Percentiles rank a stretch among this genome's conserved stretches.
These are phyloP conservation scores for Pomacea canaliculata DNA, from an alignment of 2,888 invertebrate species.

Conservation along the genomic window DNA sequence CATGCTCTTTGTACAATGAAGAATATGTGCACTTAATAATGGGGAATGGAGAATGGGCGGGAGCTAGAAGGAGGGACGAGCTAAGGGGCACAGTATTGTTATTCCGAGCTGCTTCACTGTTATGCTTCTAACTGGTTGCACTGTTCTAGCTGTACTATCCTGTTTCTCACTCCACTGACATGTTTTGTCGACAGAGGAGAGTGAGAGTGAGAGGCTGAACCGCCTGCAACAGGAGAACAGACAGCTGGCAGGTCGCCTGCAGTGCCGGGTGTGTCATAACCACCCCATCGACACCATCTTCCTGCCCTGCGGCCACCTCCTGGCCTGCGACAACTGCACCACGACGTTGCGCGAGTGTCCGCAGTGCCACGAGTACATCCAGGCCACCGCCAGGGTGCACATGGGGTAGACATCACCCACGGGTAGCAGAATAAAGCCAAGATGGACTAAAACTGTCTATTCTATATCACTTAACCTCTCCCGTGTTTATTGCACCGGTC, in stretches of 20 bases:
- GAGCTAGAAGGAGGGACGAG: no score
- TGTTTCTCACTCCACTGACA: no score
- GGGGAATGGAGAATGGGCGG: no score
- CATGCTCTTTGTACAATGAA: no score
- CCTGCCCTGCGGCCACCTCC: constrained; percentile 35
- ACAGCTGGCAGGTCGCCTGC: neutral
- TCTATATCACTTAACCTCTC: no score
- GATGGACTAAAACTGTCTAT: no score
- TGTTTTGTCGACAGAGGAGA: neutral
- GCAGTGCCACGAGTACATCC: constrained; percentile 15
- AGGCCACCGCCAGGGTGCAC: constrained; percentile 21
- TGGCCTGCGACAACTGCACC: constrained; percentile 30
- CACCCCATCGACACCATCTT: constrained; percentile 26
- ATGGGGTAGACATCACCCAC: neutral
- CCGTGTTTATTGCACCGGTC: no score
- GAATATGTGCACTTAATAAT: no score
- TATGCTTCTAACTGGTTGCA: no score
- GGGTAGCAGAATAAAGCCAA: neutral
- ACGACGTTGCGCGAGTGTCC: constrained; percentile 17
- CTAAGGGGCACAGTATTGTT: no score
- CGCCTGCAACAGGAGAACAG: constrained; percentile 5
- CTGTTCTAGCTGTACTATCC: no score
- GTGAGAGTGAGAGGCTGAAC: neutral
- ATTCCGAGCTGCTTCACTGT: no score
- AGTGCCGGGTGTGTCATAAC: constrained; percentile 19